Base-by-base conservation (phyloP, 2,888 invertebrate genomes). In the Anthophora plumipes region DNA sequence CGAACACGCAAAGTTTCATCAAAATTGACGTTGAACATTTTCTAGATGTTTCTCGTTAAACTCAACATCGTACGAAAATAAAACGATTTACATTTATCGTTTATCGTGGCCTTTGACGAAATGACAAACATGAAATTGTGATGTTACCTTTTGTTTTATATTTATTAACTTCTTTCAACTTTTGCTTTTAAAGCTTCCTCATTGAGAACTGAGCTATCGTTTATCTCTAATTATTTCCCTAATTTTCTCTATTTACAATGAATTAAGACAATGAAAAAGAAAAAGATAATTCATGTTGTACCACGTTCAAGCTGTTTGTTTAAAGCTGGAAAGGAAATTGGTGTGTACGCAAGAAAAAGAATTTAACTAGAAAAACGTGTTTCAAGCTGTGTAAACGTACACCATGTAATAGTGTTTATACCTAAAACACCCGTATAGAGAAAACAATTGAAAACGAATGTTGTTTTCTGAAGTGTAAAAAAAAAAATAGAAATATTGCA, bases 1-100 rank as follows among this genome's bases (percentile, higher is more conserved):
- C n/a, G 14, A 54, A 52, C 60, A 20, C 37, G 60, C 31, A 14
- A 70, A 70, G 43, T 74, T 70, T 54, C 50, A 50, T 74, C 43
- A 46, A 43, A 60, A 70, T 52, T 54, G 17, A 20, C 52, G 74
- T 41, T 59, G 59, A 60, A 59, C 48, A 55, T 55, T 25, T 39
- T 14, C 22, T 12, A 43, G n/a, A 17, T 17, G 31, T n/a, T 22
- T 12, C 63, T 63, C 46, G 54, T 55, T 54, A 71, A n/a, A 17
- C 41, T 20, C 17, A 59, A 73, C 25, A 22, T 41, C 66, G 48
- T 14, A 12, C n/a, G 50, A 22, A 31, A 52, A 52, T 20, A 14
- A 39, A n/a, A 17, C 20, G 37, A 39, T 60, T 60, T 25, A 17
- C 50, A 60, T 25, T 70, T 22, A 39, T 22, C 41, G 59, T 12